Conservation (phyloP, 2,797 vertebrate species). For the Fratercula arctica region DNA sequence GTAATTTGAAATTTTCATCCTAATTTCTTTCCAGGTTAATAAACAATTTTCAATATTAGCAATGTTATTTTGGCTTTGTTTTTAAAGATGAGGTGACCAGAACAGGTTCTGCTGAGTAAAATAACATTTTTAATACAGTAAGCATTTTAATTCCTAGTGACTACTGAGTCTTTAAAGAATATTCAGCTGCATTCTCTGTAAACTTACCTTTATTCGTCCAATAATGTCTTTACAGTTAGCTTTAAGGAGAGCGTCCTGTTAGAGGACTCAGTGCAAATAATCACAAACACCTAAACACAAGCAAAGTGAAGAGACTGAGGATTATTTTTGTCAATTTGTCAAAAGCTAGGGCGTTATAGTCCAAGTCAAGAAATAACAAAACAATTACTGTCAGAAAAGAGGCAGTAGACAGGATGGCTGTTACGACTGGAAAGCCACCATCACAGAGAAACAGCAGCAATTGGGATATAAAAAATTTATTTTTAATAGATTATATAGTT, state of each 20-base stretch:
- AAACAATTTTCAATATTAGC: not conserved
- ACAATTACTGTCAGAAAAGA: not conserved
- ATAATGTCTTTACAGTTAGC: not conserved
- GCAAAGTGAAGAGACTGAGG: not conserved
- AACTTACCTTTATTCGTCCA: not conserved
- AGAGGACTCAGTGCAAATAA: not conserved
- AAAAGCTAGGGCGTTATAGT: not conserved
- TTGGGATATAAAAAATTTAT: not conserved
- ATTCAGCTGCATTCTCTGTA: not conserved
- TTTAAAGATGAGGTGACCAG: not conserved
- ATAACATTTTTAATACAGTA: not conserved
- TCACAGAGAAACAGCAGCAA: not conserved
- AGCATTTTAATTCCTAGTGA: not conserved
- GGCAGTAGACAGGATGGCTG: not conserved
- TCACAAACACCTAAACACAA: not conserved
- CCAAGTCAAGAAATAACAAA: not conserved
- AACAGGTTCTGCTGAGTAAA: not conserved
- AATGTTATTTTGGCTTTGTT: not conserved
- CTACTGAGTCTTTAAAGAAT: not conserved
- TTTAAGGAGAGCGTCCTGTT: not conserved
- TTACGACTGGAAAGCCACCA: not conserved
- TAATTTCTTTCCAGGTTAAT: not conserved
- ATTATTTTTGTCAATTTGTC: not conserved
- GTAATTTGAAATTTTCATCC: not conserved
- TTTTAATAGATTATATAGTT: not conserved